Conservation (phyloP, 2,113 vertebrate species). For the Ovis canadensis region DNA sequence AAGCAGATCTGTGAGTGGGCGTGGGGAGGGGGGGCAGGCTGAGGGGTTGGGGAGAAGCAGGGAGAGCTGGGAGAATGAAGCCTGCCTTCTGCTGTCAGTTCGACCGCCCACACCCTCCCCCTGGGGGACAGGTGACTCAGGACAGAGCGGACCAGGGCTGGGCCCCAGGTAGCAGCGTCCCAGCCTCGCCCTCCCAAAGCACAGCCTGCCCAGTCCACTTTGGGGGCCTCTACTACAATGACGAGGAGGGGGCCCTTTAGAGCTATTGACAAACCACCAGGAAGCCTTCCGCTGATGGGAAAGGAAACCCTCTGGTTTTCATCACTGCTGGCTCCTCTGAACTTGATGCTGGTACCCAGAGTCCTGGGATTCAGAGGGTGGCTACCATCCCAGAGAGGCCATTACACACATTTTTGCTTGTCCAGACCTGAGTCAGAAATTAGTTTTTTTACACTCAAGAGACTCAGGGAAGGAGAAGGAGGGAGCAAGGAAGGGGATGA, state of each 20-base stretch:
- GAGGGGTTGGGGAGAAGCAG: fast-evolving
- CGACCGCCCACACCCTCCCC: not conserved
- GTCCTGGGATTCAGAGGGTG: not conserved
- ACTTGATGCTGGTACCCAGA: not conserved
- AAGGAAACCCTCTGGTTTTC: not conserved
- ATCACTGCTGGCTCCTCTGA: not conserved
- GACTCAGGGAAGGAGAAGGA: not conserved
- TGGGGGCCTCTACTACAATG: not conserved
- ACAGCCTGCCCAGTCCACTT: not conserved
- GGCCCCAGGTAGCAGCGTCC: not conserved
- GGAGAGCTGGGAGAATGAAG: not conserved
- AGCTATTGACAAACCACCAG: not conserved
- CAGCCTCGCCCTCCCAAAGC: not conserved
- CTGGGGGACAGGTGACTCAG: not conserved
- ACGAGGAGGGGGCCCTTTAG: not conserved
- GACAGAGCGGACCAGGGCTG: not conserved
- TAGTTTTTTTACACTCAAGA: not conserved
- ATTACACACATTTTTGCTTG: not conserved
- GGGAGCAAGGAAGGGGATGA: not conserved
- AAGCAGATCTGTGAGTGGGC: not conserved
- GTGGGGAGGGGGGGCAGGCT: no score
- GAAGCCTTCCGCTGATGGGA: fast-evolving
- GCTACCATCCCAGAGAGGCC: not conserved
- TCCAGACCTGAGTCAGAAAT: not conserved
- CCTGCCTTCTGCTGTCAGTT: fast-evolving